Evolutionary conservation across 2,797 vertebrate species (phyloP), one percentile per base, ranked within the genome.

Genomic region (Oophaga sylvatica): DNA sequence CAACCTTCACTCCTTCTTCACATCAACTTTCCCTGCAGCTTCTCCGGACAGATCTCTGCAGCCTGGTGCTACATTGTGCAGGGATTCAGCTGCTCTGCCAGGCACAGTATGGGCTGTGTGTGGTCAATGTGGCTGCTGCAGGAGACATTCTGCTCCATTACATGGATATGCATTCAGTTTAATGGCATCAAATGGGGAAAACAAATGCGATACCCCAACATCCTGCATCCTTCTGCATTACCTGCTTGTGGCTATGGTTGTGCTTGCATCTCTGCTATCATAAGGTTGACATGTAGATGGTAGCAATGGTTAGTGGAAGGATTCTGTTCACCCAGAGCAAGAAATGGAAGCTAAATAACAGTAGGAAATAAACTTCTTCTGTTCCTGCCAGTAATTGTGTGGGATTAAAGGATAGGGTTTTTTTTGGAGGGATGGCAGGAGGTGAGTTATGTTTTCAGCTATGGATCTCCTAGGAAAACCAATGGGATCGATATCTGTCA

Each of bases 321-420:
- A 4, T 48, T 35, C 0, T 7, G 84, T 63, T 29, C 26, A n/a
- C 73, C 0, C 53, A 76, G 41, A 31, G 68, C 29, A 73, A 71
- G 76, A 35, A 56, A 80, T 83, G 62, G 29, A 59, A 53, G 53
- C 81, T 59, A 22, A 83, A 71, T 53, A 71, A 73, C 82, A 41
- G 45, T 68, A 45, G 75, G 75, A 81, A 89, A 85, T 82, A 84
- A 91, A 91, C 88, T 90, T 90, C 85, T 62, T 87, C 22, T 62
- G 59, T 59, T 67, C 70, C 59, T 20, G 53, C 17, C 20, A 31
- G 11, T 12, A 60, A 20, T 79, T 56, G 63, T 57, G 26, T 79
- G 79, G 70, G 60, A 67, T 48, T 67, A 83, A 45, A 62, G 48
- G 26, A 60, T 1, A 35, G n/a, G 10, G 19, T 0, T 53, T 26